These are phyloP conservation scores for Drosophila repleta DNA, from an alignment of 1,140 invertebrate genomes.

Conservation along the genomic window DNA sequence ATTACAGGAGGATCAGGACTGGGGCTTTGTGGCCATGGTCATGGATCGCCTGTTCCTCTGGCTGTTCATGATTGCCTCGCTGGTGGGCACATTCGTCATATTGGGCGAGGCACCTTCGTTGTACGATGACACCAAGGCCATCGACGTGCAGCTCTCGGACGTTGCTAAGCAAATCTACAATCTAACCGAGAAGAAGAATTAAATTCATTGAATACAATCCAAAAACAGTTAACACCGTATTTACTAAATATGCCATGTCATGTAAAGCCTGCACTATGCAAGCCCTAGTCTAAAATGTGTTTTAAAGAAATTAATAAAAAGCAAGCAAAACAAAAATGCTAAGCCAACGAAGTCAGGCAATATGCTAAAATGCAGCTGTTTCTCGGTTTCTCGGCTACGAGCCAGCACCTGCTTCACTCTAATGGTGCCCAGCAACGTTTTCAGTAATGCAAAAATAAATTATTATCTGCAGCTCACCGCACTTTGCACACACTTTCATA, in stretches of 20 bases:
- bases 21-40: slow-evolving; percentile 99
- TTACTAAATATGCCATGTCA: slow-evolving; percentile 12
- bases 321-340: slow-evolving; percentile 52
- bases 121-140: slow-evolving; percentile 92
- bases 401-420: slow-evolving; percentile 16
- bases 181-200: slow-evolving; percentile 83
- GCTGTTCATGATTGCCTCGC: slow-evolving; percentile 96
- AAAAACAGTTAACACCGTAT: slow-evolving; percentile 35
- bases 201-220: slow-evolving; percentile 56
- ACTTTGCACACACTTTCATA: not conserved
- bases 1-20: slow-evolving; percentile 96
- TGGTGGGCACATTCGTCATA: slow-evolving; percentile 94
- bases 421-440: slow-evolving; percentile 15
- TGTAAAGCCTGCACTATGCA: slow-evolving; percentile 7
- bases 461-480: slow-evolving; percentile 11
- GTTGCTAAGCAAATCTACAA: slow-evolving; percentile 89
- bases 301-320: slow-evolving; percentile 50
- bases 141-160: slow-evolving; percentile 93
- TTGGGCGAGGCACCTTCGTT: slow-evolving; percentile 95
- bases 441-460: slow-evolving; percentile 30
- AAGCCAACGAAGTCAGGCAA: slow-evolving; percentile 57
- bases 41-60: slow-evolving; percentile 98
- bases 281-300: slow-evolving; percentile 62
- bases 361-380: slow-evolving; percentile 62
- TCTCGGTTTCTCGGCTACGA: slow-evolving; percentile 17